Base-by-base conservation (phyloP, 2,888 invertebrate genomes). In the Hypolimnas misippus region DNA sequence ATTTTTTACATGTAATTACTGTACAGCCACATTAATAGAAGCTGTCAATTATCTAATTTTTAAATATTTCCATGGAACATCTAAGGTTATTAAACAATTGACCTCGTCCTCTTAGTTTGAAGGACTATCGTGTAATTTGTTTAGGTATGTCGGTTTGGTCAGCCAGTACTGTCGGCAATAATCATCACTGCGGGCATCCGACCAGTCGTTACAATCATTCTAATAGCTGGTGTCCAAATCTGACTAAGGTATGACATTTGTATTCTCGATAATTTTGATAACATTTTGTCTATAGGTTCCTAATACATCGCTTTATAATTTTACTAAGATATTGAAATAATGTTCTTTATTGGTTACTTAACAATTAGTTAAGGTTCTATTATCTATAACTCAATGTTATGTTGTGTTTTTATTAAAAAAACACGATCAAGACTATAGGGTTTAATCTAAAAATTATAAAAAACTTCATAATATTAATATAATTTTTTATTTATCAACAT, bases 141-240 rank as follows among this genome's bases (percentile, higher is more conserved):
- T 87, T 92, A 90, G 90, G 90, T 89, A 94, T 94, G 95, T 95
- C 95, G 91, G 93, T 95, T 87, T 95, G 95, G 95, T 95, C 95
- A 79, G 94, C 95, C 81, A 93, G 93, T 83, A 93, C 94, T 76
- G 93, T 93, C 85, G 94, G 89, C 78, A 89, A 89, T 86, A 90
- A 89, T 86, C 87, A 86, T 78, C 85, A 84, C 77, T 82, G 78
- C 78, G 83, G 81, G 76, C 82, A 85, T 77, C 84, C 85, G 77
- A 81, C 82, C 79, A 84, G 85, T 82, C 87, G 89, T 76, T 84
- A 83, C 83, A 79, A 81, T 77, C 81, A 84, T 67, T 83, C 85
- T 79, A 85, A 85, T 84, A 89, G 77, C 76, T 91, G 92, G 90
- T 90, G 89, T 80, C 85, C 91, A 72, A 91, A 92, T 80, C 78